Evolutionary conservation across 2,113 vertebrate species (phyloP).

Genomic region (Spea multiplicata): DNA sequence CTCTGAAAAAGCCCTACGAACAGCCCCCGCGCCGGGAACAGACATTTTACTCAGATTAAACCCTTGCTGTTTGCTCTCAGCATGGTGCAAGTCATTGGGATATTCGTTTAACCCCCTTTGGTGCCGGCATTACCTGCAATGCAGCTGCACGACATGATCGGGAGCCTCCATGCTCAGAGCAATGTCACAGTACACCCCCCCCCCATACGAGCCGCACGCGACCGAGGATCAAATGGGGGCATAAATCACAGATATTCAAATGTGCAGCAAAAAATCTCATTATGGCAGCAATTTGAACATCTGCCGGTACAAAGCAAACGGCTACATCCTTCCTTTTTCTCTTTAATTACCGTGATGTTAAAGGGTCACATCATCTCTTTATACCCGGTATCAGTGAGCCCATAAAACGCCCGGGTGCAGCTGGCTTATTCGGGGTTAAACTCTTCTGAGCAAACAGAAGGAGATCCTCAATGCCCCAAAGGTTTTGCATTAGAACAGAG

Average conservation of each 20-base stretch:
- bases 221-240: not conserved
- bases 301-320: not conserved
- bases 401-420: too few species aligned
- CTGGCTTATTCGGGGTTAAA: too few species aligned
- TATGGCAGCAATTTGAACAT: slow-evolving; percentile 12
- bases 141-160: not conserved
- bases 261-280: not conserved
- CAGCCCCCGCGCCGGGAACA: not conserved
- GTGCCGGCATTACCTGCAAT: slow-evolving; percentile 19
- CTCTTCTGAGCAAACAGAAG: too few species aligned
- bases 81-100: not conserved
- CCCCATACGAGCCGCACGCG: not conserved
- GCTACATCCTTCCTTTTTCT: not conserved
- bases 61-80: slow-evolving; percentile 15
- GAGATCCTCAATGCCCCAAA: too few species aligned
- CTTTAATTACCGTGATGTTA: too few species aligned
- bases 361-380: too few species aligned
- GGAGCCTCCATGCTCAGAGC: not conserved
- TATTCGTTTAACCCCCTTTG: slow-evolving; percentile 25
- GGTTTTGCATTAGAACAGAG: too few species aligned
- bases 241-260: not conserved
- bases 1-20: slow-evolving; percentile 21
- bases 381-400: too few species aligned
- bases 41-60: slow-evolving; percentile 22
- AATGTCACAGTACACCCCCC: not conserved